These are phyloP conservation scores for Sphaeramia orbicularis DNA, from an alignment of 2,797 vertebrate species.

Conservation along the genomic window DNA sequence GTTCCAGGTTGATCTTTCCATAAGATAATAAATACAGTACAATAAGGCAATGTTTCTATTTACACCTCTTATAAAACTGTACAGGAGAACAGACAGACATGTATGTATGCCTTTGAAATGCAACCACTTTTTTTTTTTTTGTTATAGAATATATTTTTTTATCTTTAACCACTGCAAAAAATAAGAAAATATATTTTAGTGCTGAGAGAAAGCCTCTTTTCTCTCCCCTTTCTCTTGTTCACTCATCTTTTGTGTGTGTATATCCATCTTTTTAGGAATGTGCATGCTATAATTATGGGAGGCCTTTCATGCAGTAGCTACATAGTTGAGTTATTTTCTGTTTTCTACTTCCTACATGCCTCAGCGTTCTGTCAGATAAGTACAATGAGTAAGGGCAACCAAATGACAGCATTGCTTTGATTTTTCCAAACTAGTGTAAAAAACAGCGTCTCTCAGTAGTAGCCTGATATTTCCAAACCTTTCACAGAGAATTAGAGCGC, in stretches of 20 bases:
- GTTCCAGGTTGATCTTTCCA: constrained; percentile 67
- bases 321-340: constrained; percentile 69
- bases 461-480: constrained; percentile 52
- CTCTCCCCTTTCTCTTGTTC: constrained; percentile 43
- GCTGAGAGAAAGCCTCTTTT: constrained; percentile 45
- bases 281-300: constrained; percentile 70
- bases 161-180: constrained; percentile 69
- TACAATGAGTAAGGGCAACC: constrained; percentile 41
- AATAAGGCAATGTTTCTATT: constrained; percentile 82
- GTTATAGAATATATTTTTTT: constrained; percentile 47
- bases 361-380: constrained; percentile 56
- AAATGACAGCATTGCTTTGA: constrained; percentile 47
- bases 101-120: constrained; percentile 37
- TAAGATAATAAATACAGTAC: constrained; percentile 69
- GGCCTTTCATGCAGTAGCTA: constrained; percentile 70
- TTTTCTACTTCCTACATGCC: constrained; percentile 60
- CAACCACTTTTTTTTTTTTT: constrained; percentile 33
- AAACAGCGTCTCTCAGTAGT: constrained; percentile 13
- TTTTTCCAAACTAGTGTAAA: constrained; percentile 26
- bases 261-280: constrained; percentile 66
- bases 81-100: constrained; percentile 63
- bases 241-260: constrained; percentile 38
- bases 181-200: constrained; percentile 59
- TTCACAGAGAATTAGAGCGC: constrained; percentile 52
- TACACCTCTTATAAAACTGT: constrained; percentile 85